Percentiles rank a stretch among this genome's conserved stretches.
Evolutionary conservation across 2,888 invertebrate species (phyloP).

Genomic region (Graphium colonna): DNA sequence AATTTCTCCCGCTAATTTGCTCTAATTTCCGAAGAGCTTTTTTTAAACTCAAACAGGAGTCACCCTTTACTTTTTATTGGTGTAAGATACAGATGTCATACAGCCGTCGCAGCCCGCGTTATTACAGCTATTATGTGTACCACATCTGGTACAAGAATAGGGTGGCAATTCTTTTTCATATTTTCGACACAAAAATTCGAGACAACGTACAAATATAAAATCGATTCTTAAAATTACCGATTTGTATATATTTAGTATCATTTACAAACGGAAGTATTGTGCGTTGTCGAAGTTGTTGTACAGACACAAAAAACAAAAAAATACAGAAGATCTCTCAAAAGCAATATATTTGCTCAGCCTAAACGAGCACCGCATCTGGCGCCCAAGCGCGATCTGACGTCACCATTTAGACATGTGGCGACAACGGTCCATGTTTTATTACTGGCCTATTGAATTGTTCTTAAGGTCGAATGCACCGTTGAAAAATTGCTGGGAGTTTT

Average conservation of each 20-base stretch:
- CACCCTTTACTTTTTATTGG: conserved; percentile 25
- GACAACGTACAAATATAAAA: too few relatives aligned
- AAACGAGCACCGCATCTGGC: conserved; percentile 53
- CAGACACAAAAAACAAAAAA: neutral
- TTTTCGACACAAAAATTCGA: neutral
- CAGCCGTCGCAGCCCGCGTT: conserved; percentile 45
- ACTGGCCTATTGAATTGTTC: conserved; percentile 39
- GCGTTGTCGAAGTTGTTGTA: neutral
- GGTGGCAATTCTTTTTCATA: conserved; percentile 6
- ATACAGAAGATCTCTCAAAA: conserved; percentile 17
- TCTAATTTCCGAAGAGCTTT: conserved; percentile 13
- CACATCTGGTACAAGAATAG: conserved; percentile 51
- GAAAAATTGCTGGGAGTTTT: neutral
- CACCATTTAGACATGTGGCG: conserved; percentile 60
- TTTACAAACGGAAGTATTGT: neutral
- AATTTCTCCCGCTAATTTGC: conserved; percentile 10
- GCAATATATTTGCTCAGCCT: conserved; percentile 13
- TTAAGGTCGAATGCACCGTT: conserved; percentile 3
- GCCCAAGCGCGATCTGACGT: conserved; percentile 55
- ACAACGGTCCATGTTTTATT: conserved; percentile 49
- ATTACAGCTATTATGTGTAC: conserved; percentile 38
- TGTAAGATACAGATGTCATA: conserved; percentile 63
- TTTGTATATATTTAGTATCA: neutral
- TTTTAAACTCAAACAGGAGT: conserved; percentile 24
- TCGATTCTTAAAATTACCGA: too few relatives aligned